phyloP scores from a whole-genome alignment of 2,888 invertebrate species.

The Erebia palarica region DNA sequence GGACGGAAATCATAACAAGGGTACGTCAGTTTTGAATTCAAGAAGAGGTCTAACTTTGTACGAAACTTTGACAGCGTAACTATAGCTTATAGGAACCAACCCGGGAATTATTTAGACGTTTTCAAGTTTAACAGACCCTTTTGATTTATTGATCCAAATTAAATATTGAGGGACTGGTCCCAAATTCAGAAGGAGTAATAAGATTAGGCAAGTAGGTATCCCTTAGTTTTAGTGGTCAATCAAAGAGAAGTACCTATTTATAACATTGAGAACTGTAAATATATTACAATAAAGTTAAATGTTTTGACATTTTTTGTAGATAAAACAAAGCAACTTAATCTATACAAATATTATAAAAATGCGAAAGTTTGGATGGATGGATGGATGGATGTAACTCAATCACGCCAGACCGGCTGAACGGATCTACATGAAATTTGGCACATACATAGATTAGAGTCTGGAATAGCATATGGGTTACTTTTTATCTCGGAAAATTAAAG shows the following conservation, averaged over 20 bases:
- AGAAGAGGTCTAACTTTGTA: conserved; percentile 27
- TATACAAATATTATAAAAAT: too few species aligned
- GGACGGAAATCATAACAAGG: conserved; percentile 27
- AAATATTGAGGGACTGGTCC: conserved; percentile 28
- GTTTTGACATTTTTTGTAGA: too few species aligned
- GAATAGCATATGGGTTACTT: too few species aligned
- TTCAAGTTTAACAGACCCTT: conserved; percentile 30
- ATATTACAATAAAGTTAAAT: too few species aligned
- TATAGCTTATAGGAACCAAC: conserved; percentile 30
- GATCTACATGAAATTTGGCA: too few species aligned
- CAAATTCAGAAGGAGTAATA: conserved; percentile 1
- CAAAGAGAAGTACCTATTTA: not conserved
- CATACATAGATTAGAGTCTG: too few species aligned
- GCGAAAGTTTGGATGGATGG: too few species aligned
- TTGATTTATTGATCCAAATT: conserved; percentile 35
- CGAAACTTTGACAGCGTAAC: conserved; percentile 35
- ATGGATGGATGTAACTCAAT: too few species aligned
- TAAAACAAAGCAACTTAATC: too few species aligned
- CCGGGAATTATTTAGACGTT: conserved; percentile 38
- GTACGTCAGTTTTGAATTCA: conserved; percentile 34
- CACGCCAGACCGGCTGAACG: too few species aligned
- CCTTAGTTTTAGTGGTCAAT: not conserved
- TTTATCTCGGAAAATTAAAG: too few species aligned
- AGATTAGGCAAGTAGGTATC: not conserved
- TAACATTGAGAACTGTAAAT: too few species aligned